Base-by-base conservation (phyloP, 2,797 vertebrate species). In the Melanotaenia boesemani region DNA sequence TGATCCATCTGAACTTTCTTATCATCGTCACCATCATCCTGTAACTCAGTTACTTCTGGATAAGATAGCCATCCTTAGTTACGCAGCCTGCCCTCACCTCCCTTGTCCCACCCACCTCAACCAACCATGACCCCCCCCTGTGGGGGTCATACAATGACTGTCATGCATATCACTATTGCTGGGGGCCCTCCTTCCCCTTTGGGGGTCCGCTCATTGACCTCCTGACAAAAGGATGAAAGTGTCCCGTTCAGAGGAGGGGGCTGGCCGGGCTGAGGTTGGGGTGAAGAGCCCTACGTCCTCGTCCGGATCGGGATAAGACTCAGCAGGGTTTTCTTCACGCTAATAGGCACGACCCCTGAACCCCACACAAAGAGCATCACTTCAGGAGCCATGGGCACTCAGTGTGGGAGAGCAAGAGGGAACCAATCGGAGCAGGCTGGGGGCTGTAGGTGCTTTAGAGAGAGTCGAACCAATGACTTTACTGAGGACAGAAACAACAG, bases 171-270 rank as follows among this genome's bases (percentile, higher is more conserved):
- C 95, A 98, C 98, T 98, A 97, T 97, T 96, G 93, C 92, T 87
- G 90, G 94, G 89, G 95, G 94, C 94, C 90, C 87, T 89, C 90
- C 95, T 94, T 95, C 94, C 95, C 94, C 95, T 95, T 93, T 94
- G 93, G 93, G 96, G 95, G 96, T 92, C 87, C 94, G 91, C 95
- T 95, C 95, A 95, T 95, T 97, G 96, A 97, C 96, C 96, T 93
- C 89, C 77, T 85, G 81, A 97, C 96, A 97, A 97, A 67, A 96
- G 96, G 96, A 97, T 96, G 95, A 97, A 97, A 97, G 96, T 95
- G 94, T 95, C 96, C 95, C 93, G 94, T 95, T 87, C 92, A 58
- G 81, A 80, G 85, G 84, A 87, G 84, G 83, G 92, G 90, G 89
- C 74, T 75, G 88, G 86, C 88, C 81, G 32, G 84, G 85, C 82